Percentiles rank a stretch among this genome's conserved stretches.
phyloP scores from a whole-genome alignment of 1,140 invertebrate species.

The Solenopsis fugax region DNA sequence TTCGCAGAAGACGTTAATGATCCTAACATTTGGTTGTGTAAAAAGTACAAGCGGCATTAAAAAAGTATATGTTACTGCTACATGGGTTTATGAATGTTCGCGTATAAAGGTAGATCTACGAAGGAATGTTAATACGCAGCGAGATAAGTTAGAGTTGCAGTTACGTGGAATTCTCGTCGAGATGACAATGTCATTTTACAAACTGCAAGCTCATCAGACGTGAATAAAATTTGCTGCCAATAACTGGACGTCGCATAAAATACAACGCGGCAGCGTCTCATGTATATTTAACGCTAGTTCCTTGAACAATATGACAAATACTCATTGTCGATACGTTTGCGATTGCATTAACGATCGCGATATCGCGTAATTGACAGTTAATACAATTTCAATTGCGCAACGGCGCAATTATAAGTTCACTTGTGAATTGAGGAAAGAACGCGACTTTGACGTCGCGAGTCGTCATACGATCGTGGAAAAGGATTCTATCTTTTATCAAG shows the following conservation, averaged over 20 bases:
- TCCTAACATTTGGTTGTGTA: background rate
- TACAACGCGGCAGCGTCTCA: background rate
- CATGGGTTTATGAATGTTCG: background rate
- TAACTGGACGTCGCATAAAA: slow-evolving; percentile 6
- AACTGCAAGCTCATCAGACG: slow-evolving; percentile 38
- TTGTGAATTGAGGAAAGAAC: slow-evolving; percentile 37
- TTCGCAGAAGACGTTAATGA: background rate
- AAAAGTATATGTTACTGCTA: background rate
- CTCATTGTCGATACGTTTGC: slow-evolving; percentile 23
- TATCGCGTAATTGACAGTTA: slow-evolving; percentile 9
- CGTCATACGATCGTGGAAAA: slow-evolving; percentile 26
- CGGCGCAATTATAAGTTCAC: background rate
- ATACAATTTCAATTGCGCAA: slow-evolving; percentile 28
- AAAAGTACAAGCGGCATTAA: background rate
- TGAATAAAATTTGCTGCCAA: slow-evolving; percentile 17
- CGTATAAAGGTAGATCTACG: background rate
- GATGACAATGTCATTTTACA: background rate
- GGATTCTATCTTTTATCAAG: background rate
- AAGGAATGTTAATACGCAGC: background rate
- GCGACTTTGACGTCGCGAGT: slow-evolving; percentile 10
- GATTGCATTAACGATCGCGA: slow-evolving; percentile 29
- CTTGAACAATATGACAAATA: slow-evolving; percentile 41
- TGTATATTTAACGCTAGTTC: slow-evolving; percentile 41
- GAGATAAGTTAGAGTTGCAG: background rate
- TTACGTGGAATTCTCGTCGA: background rate